phyloP scores from a whole-genome alignment of 2,888 invertebrate genomes.

The Cephonodes hylas region DNA sequence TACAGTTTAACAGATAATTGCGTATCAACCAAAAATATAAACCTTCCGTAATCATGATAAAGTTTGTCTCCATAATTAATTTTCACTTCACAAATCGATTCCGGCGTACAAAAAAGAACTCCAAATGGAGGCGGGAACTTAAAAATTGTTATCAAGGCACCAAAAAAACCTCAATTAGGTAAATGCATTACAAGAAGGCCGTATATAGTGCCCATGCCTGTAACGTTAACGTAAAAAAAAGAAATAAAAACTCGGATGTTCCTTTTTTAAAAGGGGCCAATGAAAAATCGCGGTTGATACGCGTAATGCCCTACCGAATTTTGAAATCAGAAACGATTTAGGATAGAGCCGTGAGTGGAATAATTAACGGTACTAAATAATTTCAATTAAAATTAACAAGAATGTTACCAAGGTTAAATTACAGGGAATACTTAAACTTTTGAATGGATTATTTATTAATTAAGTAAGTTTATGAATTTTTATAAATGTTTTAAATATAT shows the following conservation, averaged over 20 bases:
- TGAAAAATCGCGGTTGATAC: conserved; percentile 65
- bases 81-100: conserved; percentile 6
- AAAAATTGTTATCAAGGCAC: conserved; percentile 22
- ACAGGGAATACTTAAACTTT: too few species aligned
- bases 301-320: conserved; percentile 69
- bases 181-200: conserved; percentile 34
- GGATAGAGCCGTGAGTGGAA: conserved; percentile 29
- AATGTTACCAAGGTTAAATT: too few species aligned
- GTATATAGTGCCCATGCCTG: conserved; percentile 34
- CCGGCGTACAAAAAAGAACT: neutral
- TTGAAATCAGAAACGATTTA: conserved; percentile 57
- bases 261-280: conserved; percentile 65
- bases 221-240: conserved; percentile 36
- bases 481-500: too few species aligned
- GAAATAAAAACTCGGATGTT: conserved; percentile 38
- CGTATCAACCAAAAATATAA: neutral
- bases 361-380: conserved; percentile 16
- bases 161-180: conserved; percentile 31
- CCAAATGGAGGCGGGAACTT: neutral
- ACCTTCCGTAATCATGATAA: neutral
- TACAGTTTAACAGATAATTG: neutral
- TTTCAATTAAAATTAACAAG: too few species aligned
- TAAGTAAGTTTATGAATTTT: too few species aligned
- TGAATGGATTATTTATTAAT: neutral
- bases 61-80: conserved; percentile 1